Evolutionary conservation across 2,113 vertebrate species (phyloP).

Genomic region (Felis chaus): DNA sequence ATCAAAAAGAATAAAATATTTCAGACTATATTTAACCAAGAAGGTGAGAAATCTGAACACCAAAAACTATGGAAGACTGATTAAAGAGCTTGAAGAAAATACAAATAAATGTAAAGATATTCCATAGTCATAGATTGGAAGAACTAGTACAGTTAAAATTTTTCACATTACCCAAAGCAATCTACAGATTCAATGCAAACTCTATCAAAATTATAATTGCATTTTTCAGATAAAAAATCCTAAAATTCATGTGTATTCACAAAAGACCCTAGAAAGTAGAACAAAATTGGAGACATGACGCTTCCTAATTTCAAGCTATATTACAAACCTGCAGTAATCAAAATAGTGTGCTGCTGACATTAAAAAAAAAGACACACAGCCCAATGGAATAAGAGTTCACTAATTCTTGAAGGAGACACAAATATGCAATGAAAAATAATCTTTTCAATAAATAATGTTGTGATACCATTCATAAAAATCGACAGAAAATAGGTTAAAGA

Average conservation of each 20-base stretch:
- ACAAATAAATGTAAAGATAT: background rate
- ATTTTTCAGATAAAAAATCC: background rate
- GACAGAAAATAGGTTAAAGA: no score
- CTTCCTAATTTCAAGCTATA: background rate
- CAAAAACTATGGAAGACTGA: background rate
- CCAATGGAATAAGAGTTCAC: background rate
- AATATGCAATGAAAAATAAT: background rate
- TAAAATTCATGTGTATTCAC: background rate
- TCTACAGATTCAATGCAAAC: background rate
- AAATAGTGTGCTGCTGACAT: background rate
- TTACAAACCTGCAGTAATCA: background rate
- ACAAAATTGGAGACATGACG: background rate
- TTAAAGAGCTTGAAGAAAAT: background rate
- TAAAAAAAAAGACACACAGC: background rate
- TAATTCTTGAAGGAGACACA: background rate
- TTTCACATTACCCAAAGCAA: background rate
- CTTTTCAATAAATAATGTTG: background rate
- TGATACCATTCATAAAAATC: no score
- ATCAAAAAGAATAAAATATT: background rate
- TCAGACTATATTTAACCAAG: background rate
- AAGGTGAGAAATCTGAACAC: background rate
- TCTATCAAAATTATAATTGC: background rate
- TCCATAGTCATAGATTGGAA: background rate
- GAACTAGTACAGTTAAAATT: background rate
- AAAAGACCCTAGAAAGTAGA: background rate